These are phyloP conservation scores for Drosophila nigromelanica DNA, from an alignment of 1,140 invertebrate genomes.

Conservation along the genomic window DNA sequence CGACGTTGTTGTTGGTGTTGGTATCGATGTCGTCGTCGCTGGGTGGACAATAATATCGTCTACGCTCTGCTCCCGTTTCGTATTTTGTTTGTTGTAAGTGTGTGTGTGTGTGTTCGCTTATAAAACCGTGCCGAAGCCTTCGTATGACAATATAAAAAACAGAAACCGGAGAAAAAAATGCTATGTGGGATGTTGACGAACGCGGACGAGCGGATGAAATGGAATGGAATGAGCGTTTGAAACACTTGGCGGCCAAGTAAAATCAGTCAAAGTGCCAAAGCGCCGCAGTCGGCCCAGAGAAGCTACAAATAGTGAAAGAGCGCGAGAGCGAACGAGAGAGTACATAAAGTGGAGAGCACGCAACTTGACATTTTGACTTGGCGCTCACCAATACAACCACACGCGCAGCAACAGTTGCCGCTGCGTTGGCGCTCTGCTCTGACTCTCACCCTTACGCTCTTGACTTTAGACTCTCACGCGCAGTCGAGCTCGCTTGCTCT, in stretches of 20 bases:
- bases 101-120: not conserved
- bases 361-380: slow-evolving; percentile 68
- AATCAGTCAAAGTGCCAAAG: slow-evolving; percentile 53
- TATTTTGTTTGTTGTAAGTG: slow-evolving; percentile 35
- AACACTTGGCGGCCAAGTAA: slow-evolving; percentile 64
- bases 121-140: slow-evolving; percentile 44
- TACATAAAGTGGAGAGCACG: slow-evolving; percentile 10
- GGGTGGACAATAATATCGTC: slow-evolving; percentile 64
- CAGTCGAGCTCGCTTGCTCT: slow-evolving; percentile 13
- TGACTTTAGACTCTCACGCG: slow-evolving; percentile 18
- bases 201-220: slow-evolving; percentile 81
- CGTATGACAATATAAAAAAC: slow-evolving; percentile 31
- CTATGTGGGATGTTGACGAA: slow-evolving; percentile 80
- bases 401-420: slow-evolving; percentile 26
- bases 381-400: slow-evolving; percentile 9
- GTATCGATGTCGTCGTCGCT: slow-evolving; percentile 56
- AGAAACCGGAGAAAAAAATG: slow-evolving; percentile 46
- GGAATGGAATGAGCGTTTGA: slow-evolving; percentile 76
- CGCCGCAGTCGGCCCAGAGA: slow-evolving; percentile 46
- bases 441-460: slow-evolving; percentile 24
- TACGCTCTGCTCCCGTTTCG: slow-evolving; percentile 59
- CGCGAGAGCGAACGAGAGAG: slow-evolving; percentile 14
- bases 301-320: slow-evolving; percentile 15
- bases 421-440: slow-evolving; percentile 74
- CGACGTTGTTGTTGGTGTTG: slow-evolving; percentile 47